A percentile compares a stretch with the other conserved stretches of the same genome.
Conservation (phyloP, 2,797 vertebrate genomes). For the Arnoldichthys spilopterus region DNA sequence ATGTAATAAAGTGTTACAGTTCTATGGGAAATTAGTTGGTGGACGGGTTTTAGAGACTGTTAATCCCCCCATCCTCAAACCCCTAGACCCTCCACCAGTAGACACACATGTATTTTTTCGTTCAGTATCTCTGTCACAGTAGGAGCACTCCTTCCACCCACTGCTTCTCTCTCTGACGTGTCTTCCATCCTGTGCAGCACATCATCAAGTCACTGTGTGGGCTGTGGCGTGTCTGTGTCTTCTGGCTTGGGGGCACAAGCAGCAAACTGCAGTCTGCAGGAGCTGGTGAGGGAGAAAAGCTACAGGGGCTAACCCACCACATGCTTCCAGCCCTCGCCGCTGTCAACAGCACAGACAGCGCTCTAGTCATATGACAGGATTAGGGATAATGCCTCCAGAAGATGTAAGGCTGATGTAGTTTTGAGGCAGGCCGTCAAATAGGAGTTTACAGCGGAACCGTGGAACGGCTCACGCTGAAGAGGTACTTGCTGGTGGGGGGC, state of each 20-base stretch:
- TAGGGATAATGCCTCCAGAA: constrained; percentile 56
- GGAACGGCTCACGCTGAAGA: constrained; percentile 9
- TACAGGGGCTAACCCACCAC: constrained; percentile 11
- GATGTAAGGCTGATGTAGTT: constrained; percentile 48
- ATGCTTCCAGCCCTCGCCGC: constrained; percentile 44
- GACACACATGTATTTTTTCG: not conserved
- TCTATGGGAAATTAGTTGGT: not conserved
- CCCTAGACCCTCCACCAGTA: not conserved
- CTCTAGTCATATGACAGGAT: constrained; percentile 55
- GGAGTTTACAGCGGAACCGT: constrained; percentile 26
- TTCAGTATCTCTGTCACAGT: constrained; percentile 9
- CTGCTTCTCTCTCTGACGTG: constrained; percentile 38
- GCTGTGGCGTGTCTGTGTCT: constrained; percentile 11
- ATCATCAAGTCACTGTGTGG: constrained; percentile 13
- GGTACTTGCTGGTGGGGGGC: not conserved
- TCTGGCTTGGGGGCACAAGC: not conserved
- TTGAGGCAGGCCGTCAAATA: constrained; percentile 53
- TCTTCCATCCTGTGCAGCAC: constrained; percentile 3
- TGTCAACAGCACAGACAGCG: constrained; percentile 51
- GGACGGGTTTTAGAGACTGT: not conserved
- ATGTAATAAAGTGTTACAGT: constrained; percentile 14
- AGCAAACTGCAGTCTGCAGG: not conserved
- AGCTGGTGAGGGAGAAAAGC: not conserved
- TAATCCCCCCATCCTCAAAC: no score
- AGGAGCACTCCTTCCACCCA: constrained; percentile 34